Percentiles rank a stretch among this genome's conserved stretches.
These are phyloP conservation scores for Ectobius pallidus DNA, from an alignment of 2,888 invertebrate species.

Conservation along the genomic window DNA sequence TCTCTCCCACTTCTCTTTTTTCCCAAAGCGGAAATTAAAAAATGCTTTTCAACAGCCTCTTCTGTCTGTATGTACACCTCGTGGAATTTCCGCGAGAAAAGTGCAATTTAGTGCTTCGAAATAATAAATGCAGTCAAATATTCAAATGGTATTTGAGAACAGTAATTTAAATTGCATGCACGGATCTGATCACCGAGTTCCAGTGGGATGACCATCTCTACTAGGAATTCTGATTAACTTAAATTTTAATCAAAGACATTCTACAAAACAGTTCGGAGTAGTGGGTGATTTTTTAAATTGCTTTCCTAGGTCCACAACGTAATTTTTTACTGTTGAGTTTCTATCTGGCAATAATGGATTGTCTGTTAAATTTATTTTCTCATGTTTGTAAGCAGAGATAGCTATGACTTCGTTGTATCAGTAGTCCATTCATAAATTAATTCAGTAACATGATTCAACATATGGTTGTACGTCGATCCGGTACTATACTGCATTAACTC, in stretches of 20 bases:
- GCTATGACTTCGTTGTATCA: too few species aligned
- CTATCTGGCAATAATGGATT: too few species aligned
- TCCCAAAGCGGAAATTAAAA: constrained; percentile 18
- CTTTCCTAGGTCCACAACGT: too few species aligned
- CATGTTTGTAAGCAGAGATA: too few species aligned
- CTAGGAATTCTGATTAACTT: neutral
- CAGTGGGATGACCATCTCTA: neutral
- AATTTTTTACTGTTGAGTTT: too few species aligned
- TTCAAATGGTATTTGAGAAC: constrained; percentile 13
- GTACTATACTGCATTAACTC: too few species aligned
- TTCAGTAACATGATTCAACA: too few species aligned
- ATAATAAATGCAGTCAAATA: constrained; percentile 18
- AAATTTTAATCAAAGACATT: neutral
- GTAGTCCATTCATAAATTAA: too few species aligned
- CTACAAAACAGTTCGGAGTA: too few species aligned
- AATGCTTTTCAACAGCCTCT: constrained; percentile 15
- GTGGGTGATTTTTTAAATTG: too few species aligned
- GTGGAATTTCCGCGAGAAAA: neutral
- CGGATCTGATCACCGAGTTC: constrained; percentile 4
- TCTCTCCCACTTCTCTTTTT: neutral
- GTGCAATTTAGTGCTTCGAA: constrained; percentile 13
- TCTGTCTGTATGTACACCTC: constrained; percentile 1
- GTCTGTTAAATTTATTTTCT: too few species aligned
- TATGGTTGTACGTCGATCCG: too few species aligned
- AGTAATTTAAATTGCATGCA: constrained; percentile 2